Percentiles rank a stretch among this genome's conserved stretches.
Evolutionary conservation across 1,140 invertebrate species (phyloP).

Genomic region (Lepidurus arcticus): DNA sequence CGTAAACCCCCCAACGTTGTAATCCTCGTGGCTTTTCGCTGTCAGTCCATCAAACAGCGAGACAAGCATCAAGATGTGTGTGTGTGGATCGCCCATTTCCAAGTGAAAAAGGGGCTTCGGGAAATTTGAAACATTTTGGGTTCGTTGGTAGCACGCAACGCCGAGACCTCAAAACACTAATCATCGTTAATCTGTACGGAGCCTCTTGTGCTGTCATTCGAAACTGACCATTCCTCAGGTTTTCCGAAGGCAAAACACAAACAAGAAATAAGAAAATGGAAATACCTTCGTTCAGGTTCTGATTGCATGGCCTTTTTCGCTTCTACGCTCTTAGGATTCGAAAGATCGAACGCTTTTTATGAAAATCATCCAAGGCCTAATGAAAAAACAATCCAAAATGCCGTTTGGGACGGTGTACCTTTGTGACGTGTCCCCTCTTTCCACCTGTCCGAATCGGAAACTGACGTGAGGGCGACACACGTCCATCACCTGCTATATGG

Average conservation of each 20-base stretch:
- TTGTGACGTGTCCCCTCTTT: background rate
- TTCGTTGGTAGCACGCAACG: background rate
- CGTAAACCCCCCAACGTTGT: conserved; percentile 5
- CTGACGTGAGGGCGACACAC: background rate
- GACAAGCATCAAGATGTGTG: background rate
- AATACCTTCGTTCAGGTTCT: background rate
- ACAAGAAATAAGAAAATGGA: too few relatives aligned
- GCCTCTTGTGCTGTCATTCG: background rate
- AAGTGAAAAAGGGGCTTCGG: background rate
- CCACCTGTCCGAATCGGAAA: background rate
- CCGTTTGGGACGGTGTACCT: background rate
- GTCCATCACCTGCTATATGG: background rate
- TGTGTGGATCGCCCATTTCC: background rate
- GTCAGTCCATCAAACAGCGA: background rate
- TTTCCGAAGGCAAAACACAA: background rate
- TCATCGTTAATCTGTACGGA: background rate
- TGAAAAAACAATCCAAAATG: background rate
- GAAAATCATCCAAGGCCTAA: background rate
- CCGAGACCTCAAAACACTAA: background rate
- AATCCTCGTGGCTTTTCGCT: background rate
- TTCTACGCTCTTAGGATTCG: background rate
- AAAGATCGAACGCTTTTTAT: background rate
- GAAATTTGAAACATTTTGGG: background rate
- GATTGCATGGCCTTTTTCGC: background rate
- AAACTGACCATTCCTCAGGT: background rate